Percentiles rank a stretch among this genome's conserved stretches.
These are phyloP conservation scores for Loris lydekkerianus DNA, from an alignment of 2,797 vertebrate species.

Conservation along the genomic window DNA sequence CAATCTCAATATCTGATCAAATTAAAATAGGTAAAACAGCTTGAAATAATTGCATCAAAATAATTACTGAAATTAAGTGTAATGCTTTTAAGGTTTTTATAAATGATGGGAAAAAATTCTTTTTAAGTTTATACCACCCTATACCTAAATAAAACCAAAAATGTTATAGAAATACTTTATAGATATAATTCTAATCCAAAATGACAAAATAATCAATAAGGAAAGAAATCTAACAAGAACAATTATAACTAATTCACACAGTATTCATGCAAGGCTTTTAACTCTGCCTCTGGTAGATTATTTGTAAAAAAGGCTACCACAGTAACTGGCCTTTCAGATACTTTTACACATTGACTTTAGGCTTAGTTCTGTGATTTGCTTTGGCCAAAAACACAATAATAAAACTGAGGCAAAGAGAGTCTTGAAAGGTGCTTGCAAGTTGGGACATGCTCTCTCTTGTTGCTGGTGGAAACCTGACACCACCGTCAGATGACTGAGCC, in stretches of 20 bases:
- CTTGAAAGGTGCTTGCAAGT: background rate
- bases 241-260: background rate
- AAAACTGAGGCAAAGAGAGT: background rate
- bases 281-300: background rate
- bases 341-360: background rate
- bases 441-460: background rate
- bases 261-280: background rate
- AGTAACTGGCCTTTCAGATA: background rate
- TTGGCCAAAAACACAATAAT: background rate
- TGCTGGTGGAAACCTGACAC: background rate
- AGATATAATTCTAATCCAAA: slow-evolving; percentile 11
- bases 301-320: background rate
- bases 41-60: slow-evolving; percentile 13
- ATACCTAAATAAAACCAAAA: slow-evolving; percentile 57
- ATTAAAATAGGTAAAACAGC: background rate
- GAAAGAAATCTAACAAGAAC: slow-evolving; percentile 47
- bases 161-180: slow-evolving; percentile 1
- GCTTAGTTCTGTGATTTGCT: background rate
- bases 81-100: slow-evolving; percentile 26
- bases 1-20: background rate
- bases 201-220: background rate
- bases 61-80: slow-evolving; percentile 35
- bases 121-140: slow-evolving; percentile 8
- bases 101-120: slow-evolving; percentile 29
- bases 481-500: background rate